Evolutionary conservation across 2,888 invertebrate genomes (phyloP).

Genomic region (Andrena bicolor): DNA sequence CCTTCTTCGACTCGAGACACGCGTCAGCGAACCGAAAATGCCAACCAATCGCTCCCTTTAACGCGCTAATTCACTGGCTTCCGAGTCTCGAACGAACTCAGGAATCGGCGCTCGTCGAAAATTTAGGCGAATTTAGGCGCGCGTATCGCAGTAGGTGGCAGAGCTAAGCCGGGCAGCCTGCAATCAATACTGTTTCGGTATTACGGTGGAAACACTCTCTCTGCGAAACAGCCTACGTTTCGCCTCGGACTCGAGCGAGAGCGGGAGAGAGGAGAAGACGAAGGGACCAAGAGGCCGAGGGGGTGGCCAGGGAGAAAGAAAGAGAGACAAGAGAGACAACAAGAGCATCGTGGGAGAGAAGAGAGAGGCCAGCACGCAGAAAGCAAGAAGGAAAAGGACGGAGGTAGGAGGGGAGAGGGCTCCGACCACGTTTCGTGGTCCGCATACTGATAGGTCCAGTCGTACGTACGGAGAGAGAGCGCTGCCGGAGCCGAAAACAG

Average conservation of each 20-base stretch:
- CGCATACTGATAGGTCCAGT: conserved; percentile 84
- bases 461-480: conserved; percentile 68
- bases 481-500: conserved; percentile 77
- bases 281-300: conserved; percentile 41
- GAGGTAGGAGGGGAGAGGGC: conserved; percentile 58
- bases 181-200: conserved; percentile 85
- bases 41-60: not conserved
- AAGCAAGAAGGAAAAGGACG: conserved; percentile 54
- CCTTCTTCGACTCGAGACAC: not conserved
- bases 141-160: conserved; percentile 74
- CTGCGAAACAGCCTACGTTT: conserved; percentile 83
- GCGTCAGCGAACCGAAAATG: not conserved
- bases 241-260: conserved; percentile 70
- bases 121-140: conserved; percentile 48
- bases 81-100: not conserved
- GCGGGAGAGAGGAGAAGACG: conserved; percentile 54
- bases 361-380: conserved; percentile 40
- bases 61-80: no score
- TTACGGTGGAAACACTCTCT: conserved; percentile 84
- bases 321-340: conserved; percentile 45
- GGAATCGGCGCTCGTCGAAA: conserved; percentile 34
- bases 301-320: conserved; percentile 50
- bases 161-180: conserved; percentile 80
- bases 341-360: conserved; percentile 27
- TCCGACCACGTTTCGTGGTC: conserved; percentile 81